Conservation (phyloP, 2,888 invertebrate species). For the Andrena bicolor region DNA sequence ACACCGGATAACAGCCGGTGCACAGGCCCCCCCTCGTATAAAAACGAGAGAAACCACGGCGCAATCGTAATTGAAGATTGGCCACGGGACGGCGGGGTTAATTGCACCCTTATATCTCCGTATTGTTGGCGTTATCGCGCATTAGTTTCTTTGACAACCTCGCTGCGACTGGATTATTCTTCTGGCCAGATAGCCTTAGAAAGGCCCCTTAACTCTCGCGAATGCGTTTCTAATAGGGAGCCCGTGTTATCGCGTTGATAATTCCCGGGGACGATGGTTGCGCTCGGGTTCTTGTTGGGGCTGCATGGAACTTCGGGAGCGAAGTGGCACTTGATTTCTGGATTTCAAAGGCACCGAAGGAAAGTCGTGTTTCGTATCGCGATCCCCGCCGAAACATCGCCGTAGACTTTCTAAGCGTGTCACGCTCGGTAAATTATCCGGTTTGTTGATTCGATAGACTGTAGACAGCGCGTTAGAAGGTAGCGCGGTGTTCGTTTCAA, state of each 20-base stretch:
- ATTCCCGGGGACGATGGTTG: neutral
- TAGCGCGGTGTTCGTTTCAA: neutral
- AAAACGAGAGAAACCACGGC: constrained; percentile 23
- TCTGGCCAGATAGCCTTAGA: neutral
- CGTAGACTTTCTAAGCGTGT: neutral
- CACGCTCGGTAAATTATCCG: neutral
- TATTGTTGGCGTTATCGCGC: constrained; percentile 45
- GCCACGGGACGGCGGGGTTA: constrained; percentile 43
- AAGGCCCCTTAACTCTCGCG: neutral
- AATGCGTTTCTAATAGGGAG: neutral
- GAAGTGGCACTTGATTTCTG: neutral
- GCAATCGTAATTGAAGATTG: constrained; percentile 56
- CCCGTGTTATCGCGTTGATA: neutral
- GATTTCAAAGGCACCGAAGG: neutral
- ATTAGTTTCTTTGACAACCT: constrained; percentile 59
- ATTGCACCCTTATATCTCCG: constrained; percentile 49
- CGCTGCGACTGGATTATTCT: neutral
- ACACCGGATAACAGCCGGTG: constrained; percentile 30
- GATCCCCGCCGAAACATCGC: neutral
- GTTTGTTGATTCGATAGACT: constrained; percentile 8
- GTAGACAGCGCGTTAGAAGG: neutral
- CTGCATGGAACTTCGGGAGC: too few species aligned
- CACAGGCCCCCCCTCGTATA: constrained; percentile 10
- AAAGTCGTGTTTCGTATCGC: neutral
- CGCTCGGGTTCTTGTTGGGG: neutral